These are phyloP conservation scores for Novumbra hubbsi DNA, from an alignment of 2,797 vertebrate genomes.

Conservation along the genomic window DNA sequence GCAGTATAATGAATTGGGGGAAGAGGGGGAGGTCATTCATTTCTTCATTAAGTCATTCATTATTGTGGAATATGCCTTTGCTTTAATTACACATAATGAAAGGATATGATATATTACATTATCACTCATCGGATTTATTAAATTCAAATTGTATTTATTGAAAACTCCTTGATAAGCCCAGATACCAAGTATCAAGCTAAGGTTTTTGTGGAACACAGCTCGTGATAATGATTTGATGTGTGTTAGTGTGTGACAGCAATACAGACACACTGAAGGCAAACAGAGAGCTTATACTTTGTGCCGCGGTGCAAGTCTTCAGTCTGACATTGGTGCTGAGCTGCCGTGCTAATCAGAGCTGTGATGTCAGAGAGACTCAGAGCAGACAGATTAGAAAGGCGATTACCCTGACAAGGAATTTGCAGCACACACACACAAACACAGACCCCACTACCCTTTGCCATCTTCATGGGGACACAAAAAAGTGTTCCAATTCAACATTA, in stretches of 20 bases:
- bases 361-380: slow-evolving; percentile 70
- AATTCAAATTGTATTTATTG: not conserved
- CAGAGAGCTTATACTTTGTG: slow-evolving; percentile 46
- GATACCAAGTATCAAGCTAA: slow-evolving; percentile 33
- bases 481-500: too few relatives aligned
- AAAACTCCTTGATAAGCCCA: slow-evolving; percentile 9
- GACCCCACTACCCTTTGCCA: too few relatives aligned
- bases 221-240: not conserved
- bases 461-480: too few relatives aligned
- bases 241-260: not conserved
- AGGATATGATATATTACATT: not conserved
- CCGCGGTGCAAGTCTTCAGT: slow-evolving; percentile 58
- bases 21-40: slow-evolving; percentile 25
- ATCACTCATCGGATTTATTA: not conserved
- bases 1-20: slow-evolving; percentile 36
- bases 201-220: not conserved
- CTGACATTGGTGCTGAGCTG: slow-evolving; percentile 69
- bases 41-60: slow-evolving; percentile 25
- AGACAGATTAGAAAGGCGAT: slow-evolving; percentile 68
- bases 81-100: slow-evolving; percentile 1
- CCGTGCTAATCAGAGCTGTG: slow-evolving; percentile 74
- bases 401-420: slow-evolving; percentile 51
- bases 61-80: slow-evolving; percentile 24
- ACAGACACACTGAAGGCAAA: not conserved
- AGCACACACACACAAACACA: not conserved